phyloP scores from a whole-genome alignment of 2,113 vertebrate species.

The Hemiscyllium ocellatum region DNA sequence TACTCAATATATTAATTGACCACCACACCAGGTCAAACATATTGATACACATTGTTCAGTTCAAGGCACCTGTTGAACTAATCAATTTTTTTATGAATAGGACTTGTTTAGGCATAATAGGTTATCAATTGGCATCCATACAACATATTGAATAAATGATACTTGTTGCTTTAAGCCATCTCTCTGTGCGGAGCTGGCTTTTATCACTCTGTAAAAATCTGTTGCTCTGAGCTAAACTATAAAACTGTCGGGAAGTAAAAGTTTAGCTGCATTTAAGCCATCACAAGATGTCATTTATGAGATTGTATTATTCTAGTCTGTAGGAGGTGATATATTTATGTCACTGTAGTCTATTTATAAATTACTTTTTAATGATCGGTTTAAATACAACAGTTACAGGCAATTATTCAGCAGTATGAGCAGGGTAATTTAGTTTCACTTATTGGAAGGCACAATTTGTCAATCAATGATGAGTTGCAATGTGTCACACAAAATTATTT shows the following conservation, averaged over 20 bases:
- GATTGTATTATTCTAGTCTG: background rate
- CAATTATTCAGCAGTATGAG: background rate
- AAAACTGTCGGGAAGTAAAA: constrained; percentile 2
- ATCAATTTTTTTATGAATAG: background rate
- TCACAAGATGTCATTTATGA: background rate
- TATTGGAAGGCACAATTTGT: background rate
- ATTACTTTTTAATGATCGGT: background rate
- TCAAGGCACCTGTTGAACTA: background rate
- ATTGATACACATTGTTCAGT: background rate
- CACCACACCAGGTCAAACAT: background rate
- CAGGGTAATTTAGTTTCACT: background rate
- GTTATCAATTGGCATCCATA: background rate
- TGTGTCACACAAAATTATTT: background rate
- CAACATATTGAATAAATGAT: background rate
- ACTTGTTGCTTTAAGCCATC: background rate
- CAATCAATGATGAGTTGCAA: background rate
- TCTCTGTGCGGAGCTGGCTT: background rate
- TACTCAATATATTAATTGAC: background rate
- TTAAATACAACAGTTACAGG: background rate
- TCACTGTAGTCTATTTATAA: background rate
- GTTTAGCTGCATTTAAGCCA: background rate
- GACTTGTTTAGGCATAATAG: background rate
- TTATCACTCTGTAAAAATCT: background rate
- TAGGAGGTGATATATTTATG: background rate
- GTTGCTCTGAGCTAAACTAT: background rate